Conservation (phyloP, 2,888 invertebrate genomes). For the Artemia sinica region DNA sequence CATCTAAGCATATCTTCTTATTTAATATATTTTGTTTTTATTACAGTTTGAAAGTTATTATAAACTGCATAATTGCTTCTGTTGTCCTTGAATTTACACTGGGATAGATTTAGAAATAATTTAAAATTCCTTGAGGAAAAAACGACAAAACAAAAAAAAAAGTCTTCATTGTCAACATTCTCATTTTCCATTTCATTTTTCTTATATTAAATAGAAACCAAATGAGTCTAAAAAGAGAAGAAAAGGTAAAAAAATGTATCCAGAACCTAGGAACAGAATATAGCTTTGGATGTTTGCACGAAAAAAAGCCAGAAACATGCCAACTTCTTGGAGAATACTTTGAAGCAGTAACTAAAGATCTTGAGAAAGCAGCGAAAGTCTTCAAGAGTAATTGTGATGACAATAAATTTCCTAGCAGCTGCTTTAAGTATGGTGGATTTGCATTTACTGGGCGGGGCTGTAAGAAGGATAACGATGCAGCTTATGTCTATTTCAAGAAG, state of each 20-base stretch:
- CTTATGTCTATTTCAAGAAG: conserved; percentile 56
- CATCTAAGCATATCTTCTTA: too few species aligned
- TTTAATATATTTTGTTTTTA: too few species aligned
- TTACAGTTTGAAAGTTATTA: too few species aligned
- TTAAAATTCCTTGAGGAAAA: too few species aligned
- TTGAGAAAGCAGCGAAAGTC: conserved; percentile 56
- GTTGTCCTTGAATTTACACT: too few species aligned
- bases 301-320: conserved; percentile 67
- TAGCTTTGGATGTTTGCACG: conserved; percentile 77
- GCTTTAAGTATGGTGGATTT: conserved; percentile 62
- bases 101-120: too few species aligned
- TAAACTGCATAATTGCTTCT: too few species aligned
- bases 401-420: conserved; percentile 63
- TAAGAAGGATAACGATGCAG: conserved; percentile 43
- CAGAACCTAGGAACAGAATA: conserved; percentile 88
- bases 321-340: conserved; percentile 80
- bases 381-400: conserved; percentile 76
- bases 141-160: too few species aligned
- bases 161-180: too few species aligned
- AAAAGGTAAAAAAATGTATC: conserved; percentile 70
- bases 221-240: conserved; percentile 50
- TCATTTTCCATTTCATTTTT: too few species aligned
- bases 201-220: too few species aligned
- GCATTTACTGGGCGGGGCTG: conserved; percentile 33
- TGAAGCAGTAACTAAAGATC: conserved; percentile 66